phyloP scores from a whole-genome alignment of 2,888 invertebrate species.

The Acleris cristana region DNA sequence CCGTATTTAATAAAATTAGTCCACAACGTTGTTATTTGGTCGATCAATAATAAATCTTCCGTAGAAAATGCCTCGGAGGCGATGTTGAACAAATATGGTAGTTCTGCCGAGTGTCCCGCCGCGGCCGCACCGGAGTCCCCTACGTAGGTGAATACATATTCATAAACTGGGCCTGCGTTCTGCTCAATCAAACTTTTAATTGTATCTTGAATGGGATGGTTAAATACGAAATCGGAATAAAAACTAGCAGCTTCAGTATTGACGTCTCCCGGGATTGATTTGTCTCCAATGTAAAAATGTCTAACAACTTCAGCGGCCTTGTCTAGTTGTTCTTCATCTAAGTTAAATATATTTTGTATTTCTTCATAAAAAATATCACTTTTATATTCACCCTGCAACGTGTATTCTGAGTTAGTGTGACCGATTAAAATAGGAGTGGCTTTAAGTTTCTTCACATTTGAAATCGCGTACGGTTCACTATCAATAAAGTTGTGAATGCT shows the following conservation, averaged over 20 bases:
- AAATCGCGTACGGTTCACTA: constrained; percentile 62
- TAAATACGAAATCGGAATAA: constrained; percentile 67
- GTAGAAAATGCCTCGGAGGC: constrained; percentile 45
- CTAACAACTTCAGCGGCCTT: constrained; percentile 57
- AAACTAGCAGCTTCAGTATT: constrained; percentile 58
- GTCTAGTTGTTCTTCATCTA: constrained; percentile 56
- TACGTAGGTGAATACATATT: constrained; percentile 68
- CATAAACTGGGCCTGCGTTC: constrained; percentile 63
- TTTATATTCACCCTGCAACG: constrained; percentile 53
- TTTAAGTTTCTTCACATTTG: constrained; percentile 63
- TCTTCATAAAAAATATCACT: constrained; percentile 64
- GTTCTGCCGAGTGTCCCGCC: constrained; percentile 63
- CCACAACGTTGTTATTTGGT: constrained; percentile 68
- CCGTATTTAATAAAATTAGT: constrained; percentile 74
- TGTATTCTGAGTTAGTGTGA: constrained; percentile 61
- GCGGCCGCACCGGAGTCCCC: constrained; percentile 51
- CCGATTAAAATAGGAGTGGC: constrained; percentile 71
- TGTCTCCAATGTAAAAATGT: constrained; percentile 74
- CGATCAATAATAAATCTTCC: constrained; percentile 56
- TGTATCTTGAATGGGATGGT: constrained; percentile 68
- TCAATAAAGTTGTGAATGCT: constrained; percentile 69
- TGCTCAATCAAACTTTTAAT: constrained; percentile 61
- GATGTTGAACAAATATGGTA: constrained; percentile 64
- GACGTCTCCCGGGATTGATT: constrained; percentile 53
- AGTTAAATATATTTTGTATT: constrained; percentile 62